Evolutionary conservation across 2,888 invertebrate genomes (phyloP), one percentile per base, ranked within the genome.

Genomic region (Heteromurus nitidus): DNA sequence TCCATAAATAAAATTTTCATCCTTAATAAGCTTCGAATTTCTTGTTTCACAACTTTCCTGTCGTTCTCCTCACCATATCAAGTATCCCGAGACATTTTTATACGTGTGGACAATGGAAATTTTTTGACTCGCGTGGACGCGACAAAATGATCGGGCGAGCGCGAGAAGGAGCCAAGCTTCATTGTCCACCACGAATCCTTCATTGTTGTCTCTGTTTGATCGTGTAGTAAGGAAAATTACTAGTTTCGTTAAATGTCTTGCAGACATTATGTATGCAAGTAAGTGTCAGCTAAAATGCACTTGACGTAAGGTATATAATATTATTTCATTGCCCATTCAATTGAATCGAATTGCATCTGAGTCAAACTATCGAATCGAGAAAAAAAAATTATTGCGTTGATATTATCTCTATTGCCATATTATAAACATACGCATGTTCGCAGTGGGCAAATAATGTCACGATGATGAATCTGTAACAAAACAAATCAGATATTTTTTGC

Each of bases 1-100:
- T 80, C 74, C 80, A 80, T 80, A 80, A 80, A 80, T 80, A 80
- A 80, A 80, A 80, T 30, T 68, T 80, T 80, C 74, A 60, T 73
- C 73, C 80, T 65, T 80, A 80, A 80, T 80, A 80, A 74, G 73
- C 80, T 72, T 80, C 67, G 68, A 74, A 74, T 80, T 74, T 80
- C 80, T 74, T 80, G 80, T 74, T 80, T 80, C 68, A 69, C 80
- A 80, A 80, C 74, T 79, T 76, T 76, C 68, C 53, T 67, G 30
- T 58, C 28, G 50, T 36, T 53, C 36, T 9, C 69, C 11, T 69
- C 24, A 50, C 13, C 30, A 28, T 20, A 55, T 55, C 24, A 24
- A 50, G 50, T 55, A 9, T 30, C n/a, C 62, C 62, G 20, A 31
- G 44, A 67, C 67, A 64, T 36, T 67, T 67, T 42, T n/a, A 16